Percentiles rank a stretch among this genome's conserved stretches.
phyloP scores from a whole-genome alignment of 2,888 invertebrate genomes.

The Liodrosophila aerea region DNA sequence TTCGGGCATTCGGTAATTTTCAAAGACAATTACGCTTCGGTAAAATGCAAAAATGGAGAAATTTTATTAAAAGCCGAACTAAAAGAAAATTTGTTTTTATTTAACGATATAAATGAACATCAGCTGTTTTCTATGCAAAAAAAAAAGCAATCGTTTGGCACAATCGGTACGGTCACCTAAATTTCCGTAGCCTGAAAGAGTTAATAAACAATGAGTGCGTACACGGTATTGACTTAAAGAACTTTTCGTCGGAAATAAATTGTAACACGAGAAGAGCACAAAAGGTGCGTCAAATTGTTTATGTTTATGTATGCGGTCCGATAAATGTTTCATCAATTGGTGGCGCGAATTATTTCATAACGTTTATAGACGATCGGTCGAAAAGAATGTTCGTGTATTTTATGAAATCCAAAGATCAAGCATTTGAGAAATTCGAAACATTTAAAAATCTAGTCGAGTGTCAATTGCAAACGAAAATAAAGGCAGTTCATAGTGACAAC shows the following conservation, averaged over 20 bases:
- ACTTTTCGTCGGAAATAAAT: neutral
- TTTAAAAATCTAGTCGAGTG: constrained; percentile 37
- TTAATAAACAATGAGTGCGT: constrained; percentile 1
- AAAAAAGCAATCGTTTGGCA: constrained; percentile 29
- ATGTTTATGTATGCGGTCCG: too few relatives aligned
- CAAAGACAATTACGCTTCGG: constrained; percentile 9
- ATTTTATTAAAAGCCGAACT: neutral
- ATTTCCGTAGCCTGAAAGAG: neutral
- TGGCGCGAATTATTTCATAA: constrained; percentile 38
- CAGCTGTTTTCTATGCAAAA: constrained; percentile 26
- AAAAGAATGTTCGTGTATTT: constrained; percentile 23
- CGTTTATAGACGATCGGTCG: constrained; percentile 39
- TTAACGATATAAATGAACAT: constrained; percentile 1
- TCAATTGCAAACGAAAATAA: neutral
- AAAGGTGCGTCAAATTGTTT: too few relatives aligned
- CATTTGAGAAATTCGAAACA: constrained; percentile 24
- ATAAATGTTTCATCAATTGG: constrained; percentile 6
- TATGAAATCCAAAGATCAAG: constrained; percentile 26
- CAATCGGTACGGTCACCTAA: neutral
- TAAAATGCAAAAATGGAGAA: constrained; percentile 9
- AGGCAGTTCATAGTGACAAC: neutral
- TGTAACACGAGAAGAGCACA: neutral
- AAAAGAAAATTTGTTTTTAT: constrained; percentile 5
- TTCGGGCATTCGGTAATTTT: neutral
- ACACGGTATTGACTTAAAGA: neutral